Percentiles rank a stretch among this genome's conserved stretches.
phyloP scores from a whole-genome alignment of 2,113 vertebrate species.

The Scatophagus argus region DNA sequence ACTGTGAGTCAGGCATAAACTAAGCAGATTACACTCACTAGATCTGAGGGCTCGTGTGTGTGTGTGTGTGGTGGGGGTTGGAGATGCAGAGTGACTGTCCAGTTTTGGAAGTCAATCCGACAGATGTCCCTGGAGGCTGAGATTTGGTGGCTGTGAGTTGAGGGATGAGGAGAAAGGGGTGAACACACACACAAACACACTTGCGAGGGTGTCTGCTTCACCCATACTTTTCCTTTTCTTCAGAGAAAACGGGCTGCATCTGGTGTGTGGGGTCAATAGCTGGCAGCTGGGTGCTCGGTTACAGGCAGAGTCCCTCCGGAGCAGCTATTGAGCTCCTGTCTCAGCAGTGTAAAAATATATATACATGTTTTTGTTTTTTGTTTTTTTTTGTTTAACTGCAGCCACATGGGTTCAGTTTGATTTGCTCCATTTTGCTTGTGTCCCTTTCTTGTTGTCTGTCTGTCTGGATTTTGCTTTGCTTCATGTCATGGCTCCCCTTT shows the following conservation, averaged over 20 bases:
- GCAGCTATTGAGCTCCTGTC: conserved; percentile 61
- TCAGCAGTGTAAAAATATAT: conserved; percentile 62
- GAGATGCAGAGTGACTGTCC: conserved; percentile 66
- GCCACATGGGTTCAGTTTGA: conserved; percentile 26
- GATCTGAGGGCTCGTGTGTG: conserved; percentile 50
- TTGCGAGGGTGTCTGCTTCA: conserved; percentile 16
- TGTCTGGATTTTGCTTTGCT: neutral
- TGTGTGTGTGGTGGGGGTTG: conserved; percentile 40
- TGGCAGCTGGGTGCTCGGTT: conserved; percentile 72
- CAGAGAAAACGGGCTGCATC: conserved; percentile 56
- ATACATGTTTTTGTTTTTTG: too few species aligned
- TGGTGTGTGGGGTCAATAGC: conserved; percentile 73
- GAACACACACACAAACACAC: conserved; percentile 6
- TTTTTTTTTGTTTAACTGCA: conserved; percentile 57
- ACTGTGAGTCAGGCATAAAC: conserved; percentile 75
- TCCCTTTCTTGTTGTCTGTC: conserved; percentile 10
- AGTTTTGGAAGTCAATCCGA: conserved; percentile 67
- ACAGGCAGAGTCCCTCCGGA: conserved; percentile 60
- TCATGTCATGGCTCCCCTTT: neutral
- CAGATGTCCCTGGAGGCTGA: conserved; percentile 66
- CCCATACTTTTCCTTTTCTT: conserved; percentile 34
- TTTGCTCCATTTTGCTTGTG: conserved; percentile 31
- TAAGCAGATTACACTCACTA: conserved; percentile 77
- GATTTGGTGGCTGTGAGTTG: conserved; percentile 63
- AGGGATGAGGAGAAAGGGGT: conserved; percentile 33